These are phyloP conservation scores for Diploptera punctata DNA, from an alignment of 2,888 invertebrate genomes.

Conservation along the genomic window DNA sequence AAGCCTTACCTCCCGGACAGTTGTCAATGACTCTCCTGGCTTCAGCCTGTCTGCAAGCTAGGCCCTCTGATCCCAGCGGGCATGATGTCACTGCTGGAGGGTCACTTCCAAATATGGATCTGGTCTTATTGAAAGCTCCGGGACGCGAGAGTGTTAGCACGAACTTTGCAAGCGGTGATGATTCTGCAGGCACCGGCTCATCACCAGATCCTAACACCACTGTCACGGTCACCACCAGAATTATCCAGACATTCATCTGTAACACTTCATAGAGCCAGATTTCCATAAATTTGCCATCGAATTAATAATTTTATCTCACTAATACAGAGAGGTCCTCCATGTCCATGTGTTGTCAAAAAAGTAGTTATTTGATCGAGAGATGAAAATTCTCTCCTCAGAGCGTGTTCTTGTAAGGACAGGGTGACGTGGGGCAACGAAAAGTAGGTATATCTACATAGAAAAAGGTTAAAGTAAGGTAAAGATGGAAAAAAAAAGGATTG, in stretches of 20 bases:
- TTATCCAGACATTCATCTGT: background rate
- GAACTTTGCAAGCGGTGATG: constrained; percentile 50
- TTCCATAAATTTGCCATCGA: too few species aligned
- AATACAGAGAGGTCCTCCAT: too few species aligned
- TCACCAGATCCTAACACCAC: background rate
- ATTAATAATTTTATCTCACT: too few species aligned
- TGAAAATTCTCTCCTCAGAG: too few species aligned
- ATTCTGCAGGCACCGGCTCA: constrained; percentile 19
- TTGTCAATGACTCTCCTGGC: constrained; percentile 53
- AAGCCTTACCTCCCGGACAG: constrained; percentile 54
- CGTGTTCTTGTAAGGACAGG: too few species aligned
- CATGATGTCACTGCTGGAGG: constrained; percentile 48
- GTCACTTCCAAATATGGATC: constrained; percentile 36
- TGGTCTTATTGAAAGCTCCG: constrained; percentile 52
- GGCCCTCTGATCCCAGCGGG: constrained; percentile 54
- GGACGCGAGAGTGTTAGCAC: constrained; percentile 54
- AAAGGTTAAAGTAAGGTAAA: too few species aligned
- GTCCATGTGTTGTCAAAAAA: too few species aligned
- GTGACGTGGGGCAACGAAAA: too few species aligned
- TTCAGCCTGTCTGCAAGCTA: constrained; percentile 54
- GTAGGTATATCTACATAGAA: too few species aligned
- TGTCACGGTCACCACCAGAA: background rate
- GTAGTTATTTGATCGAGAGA: too few species aligned
- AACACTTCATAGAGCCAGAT: too few species aligned
- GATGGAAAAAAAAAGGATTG: too few species aligned